phyloP scores from a whole-genome alignment of 2,113 vertebrate species.

The Pelusios castaneus region DNA sequence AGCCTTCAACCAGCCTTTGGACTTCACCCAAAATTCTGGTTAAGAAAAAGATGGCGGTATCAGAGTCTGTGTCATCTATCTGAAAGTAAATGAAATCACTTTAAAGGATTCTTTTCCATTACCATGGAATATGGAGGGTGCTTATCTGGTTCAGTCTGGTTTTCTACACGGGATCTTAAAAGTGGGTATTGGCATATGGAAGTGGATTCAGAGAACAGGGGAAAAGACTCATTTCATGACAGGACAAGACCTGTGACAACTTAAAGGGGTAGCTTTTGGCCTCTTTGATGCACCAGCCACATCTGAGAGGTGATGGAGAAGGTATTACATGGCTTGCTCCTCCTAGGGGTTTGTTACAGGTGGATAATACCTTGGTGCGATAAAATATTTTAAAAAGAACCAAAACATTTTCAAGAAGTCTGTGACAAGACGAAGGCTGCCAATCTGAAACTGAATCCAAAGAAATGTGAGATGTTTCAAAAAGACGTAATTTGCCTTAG shows the following conservation, averaged over 20 bases:
- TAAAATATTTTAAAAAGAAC: background rate
- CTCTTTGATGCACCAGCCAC: background rate
- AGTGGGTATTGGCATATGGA: background rate
- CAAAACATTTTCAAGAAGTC: background rate
- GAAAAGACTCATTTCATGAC: background rate
- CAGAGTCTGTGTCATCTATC: background rate
- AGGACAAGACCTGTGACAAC: background rate
- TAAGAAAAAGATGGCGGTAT: background rate
- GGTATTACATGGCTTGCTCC: background rate
- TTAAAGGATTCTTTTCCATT: background rate
- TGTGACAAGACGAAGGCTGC: background rate
- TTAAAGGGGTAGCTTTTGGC: background rate
- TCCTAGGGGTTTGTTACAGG: background rate
- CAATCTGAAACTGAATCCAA: background rate
- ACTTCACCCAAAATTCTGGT: background rate
- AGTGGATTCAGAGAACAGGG: background rate
- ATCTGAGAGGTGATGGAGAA: background rate
- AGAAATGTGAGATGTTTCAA: background rate
- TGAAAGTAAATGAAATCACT: background rate
- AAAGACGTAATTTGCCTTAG: background rate
- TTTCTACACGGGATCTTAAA: background rate
- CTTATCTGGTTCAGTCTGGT: background rate
- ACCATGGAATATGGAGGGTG: background rate
- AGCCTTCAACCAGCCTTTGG: background rate
- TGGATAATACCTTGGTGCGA: background rate